Base-by-base conservation (phyloP, 1,140 invertebrate genomes). In the Zeugodacus cucurbitae region DNA sequence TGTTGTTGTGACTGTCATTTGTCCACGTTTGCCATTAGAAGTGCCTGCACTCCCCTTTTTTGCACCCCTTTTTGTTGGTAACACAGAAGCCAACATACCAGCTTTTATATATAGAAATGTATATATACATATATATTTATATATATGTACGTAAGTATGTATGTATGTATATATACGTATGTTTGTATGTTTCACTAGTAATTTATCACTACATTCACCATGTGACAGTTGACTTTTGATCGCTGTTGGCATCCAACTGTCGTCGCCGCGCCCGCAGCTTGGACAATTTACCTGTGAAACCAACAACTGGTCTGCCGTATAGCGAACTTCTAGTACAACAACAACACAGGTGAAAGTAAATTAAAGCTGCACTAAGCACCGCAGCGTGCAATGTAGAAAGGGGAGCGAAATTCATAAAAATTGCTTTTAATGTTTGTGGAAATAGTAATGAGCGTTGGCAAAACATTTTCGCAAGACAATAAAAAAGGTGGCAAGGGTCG, bases 161-260 rank as follows among this genome's bases (percentile, higher is more conserved):
- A 6, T 70, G n/a, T 64, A 64, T 64, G n/a, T 64, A 64, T 29
- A 67, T 20, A 34, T 34, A 1, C 26, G 7, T 62, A 26, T 26
- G n/a, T 32, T 4, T 64, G n/a, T 29, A 6, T 37, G 57, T n/a
- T 7, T 62, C 3, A 8, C 14, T 26, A 10, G 67, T 22, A 22
- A 74, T 74, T 74, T 74, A 14, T 74, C 67, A 41, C 67, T 74
- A 17, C 22, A 34, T 22, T 7, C 37, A 74, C 3, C 58, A 17
- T 34, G 67, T 74, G 67, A 74, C 67, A 41, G 32, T 14, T 74
- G 67, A 74, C 67, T 74, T 74, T 74, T 74, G 67, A 11, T 74
- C 67, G 67, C 67, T 41, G 67, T 3, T 8, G 34, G 32, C 67
- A 34, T 37, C 32, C 8, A 22, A 22, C 67, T 37, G 67, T 74